Evolutionary conservation across 1,140 invertebrate genomes (phyloP), one percentile per base, ranked within the genome.

Genomic region (Musca vetustissima): DNA sequence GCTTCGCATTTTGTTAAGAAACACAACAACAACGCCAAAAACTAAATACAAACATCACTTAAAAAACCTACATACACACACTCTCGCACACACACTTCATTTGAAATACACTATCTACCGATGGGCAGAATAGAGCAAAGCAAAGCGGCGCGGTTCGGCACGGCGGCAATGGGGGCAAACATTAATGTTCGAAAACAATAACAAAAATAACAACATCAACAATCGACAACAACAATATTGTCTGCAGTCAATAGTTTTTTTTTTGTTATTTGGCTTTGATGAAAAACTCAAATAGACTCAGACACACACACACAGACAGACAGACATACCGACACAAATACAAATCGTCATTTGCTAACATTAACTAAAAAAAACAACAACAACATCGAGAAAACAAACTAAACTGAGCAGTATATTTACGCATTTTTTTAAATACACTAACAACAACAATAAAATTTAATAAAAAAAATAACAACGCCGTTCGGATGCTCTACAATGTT

Each of bases 201-300:
- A 24, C 22, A 55, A 55, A 1, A 24, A 24, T 14, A 53, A 55
- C 9, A 55, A 9, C 21, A 55, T 22, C 3, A 55, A 55, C 15
- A 52, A 52, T 6, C 19, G 19, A 53, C 19, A n/a, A 21, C 17
- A 24, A 32, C 15, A 28, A 59, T 25, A 17, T 32, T 25, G 25
- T 59, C 17, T 59, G 55, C 55, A 59, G 25, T 32, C 55, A 59
- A 59, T 59, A 59, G 24, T 32, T 49, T 15, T 49, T n/a, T 49
- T 4, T 59, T 59, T 9, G n/a, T n/a, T 49, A 28, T 59, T 59
- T 9, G n/a, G 13, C 17, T 59, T 59, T 59, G 9, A 36, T 28
- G 25, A 59, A 36, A 32, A 59, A 59, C 25, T 32, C 14, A 32
- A n/a, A 15, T 19, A n/a, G 48, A n/a, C 15, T 47, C 15, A 15